Evolutionary conservation across 1,140 invertebrate genomes (phyloP).

Genomic region (Drosophila setifemur): DNA sequence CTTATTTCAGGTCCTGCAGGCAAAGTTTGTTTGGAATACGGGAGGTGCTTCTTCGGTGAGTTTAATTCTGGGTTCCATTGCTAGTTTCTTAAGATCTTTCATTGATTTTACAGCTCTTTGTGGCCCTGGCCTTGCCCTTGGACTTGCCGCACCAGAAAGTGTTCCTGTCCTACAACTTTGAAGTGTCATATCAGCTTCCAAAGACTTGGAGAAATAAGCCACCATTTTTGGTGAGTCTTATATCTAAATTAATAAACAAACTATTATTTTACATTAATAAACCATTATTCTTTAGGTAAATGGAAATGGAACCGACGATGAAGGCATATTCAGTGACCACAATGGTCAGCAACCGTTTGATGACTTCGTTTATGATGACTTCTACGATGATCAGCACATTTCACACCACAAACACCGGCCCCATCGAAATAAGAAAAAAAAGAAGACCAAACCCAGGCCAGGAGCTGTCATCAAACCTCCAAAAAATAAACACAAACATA

Average conservation of each 20-base stretch:
- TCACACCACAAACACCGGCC: conserved; percentile 22
- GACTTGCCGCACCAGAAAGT: conserved; percentile 87
- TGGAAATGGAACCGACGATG: conserved; percentile 31
- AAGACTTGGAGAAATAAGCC: conserved; percentile 42
- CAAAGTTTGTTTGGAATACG: conserved; percentile 53
- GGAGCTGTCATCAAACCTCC: not conserved
- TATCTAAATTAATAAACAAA: too few relatives aligned
- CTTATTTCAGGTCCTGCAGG: not conserved
- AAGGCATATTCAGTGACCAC: not conserved
- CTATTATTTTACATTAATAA: too few relatives aligned
- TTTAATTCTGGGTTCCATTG: not conserved
- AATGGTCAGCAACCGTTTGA: conserved; percentile 20
- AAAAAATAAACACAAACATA: conserved; percentile 33
- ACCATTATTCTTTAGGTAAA: not conserved
- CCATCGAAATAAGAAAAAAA: conserved; percentile 27
- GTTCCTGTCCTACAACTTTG: conserved; percentile 89
- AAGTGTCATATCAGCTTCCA: conserved; percentile 86
- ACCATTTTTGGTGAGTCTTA: conserved; percentile 46
- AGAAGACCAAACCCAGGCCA: conserved; percentile 16
- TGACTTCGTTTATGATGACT: conserved; percentile 42
- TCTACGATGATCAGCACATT: conserved; percentile 21
- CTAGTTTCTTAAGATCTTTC: not conserved
- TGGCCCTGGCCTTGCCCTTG: conserved; percentile 88
- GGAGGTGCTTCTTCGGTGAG: conserved; percentile 44
- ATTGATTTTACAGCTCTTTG: conserved; percentile 82